phyloP scores from a whole-genome alignment of 1,140 invertebrate species.

The Apis florea region DNA sequence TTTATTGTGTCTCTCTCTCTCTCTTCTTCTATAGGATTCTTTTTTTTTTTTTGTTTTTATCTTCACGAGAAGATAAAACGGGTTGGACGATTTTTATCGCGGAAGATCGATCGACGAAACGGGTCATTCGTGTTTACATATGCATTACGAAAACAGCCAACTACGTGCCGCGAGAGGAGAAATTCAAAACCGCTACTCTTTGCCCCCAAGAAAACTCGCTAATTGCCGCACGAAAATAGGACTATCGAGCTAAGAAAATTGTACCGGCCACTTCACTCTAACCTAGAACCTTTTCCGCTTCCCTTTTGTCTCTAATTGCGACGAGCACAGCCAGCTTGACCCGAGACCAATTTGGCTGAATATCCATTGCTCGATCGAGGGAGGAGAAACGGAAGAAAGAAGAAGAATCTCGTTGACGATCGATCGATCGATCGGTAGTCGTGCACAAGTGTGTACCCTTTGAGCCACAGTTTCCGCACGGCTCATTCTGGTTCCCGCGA shows the following conservation, averaged over 20 bases:
- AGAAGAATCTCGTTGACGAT: not conserved
- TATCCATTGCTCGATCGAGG: no score
- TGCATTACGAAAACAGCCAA: not conserved
- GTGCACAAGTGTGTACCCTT: slow-evolving; percentile 9
- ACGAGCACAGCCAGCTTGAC: slow-evolving; percentile 8
- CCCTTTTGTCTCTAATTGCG: slow-evolving; percentile 15
- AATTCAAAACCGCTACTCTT: not conserved
- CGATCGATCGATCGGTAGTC: slow-evolving; percentile 39
- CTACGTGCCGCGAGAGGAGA: not conserved
- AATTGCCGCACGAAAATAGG: slow-evolving; percentile 15
- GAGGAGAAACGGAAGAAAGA: no score
- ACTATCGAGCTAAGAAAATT: not conserved
- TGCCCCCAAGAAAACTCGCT: slow-evolving; percentile 12
- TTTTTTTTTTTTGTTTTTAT: no score
- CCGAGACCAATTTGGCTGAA: not conserved
- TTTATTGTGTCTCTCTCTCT: not conserved
- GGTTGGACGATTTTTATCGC: no score
- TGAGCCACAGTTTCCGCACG: slow-evolving; percentile 5
- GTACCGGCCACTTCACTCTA: not conserved
- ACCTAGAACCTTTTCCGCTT: not conserved
- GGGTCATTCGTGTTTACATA: not conserved
- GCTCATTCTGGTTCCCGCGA: slow-evolving; percentile 24
- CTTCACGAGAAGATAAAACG: no score
- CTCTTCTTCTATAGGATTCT: not conserved
- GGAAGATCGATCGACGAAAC: not conserved